These are phyloP conservation scores for Microdon myrmicae DNA, from an alignment of 2,888 invertebrate species.

Conservation along the genomic window DNA sequence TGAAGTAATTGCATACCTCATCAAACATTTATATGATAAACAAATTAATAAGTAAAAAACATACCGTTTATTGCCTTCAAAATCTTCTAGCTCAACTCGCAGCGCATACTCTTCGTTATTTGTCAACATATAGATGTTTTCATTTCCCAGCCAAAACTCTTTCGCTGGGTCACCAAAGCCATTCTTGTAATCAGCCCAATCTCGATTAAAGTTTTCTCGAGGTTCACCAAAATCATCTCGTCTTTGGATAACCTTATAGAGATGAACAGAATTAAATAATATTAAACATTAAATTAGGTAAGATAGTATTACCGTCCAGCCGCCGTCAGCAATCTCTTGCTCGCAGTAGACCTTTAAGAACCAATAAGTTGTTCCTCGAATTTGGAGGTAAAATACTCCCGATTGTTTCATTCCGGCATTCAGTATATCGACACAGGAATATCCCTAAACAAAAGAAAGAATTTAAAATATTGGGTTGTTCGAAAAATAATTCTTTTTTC, in stretches of 20 bases:
- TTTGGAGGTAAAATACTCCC: constrained; percentile 89
- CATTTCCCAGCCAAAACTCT: constrained; percentile 93
- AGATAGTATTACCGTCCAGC: constrained; percentile 85
- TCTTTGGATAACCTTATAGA: constrained; percentile 83
- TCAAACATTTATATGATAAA: not conserved
- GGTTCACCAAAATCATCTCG: constrained; percentile 89
- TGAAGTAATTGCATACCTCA: no score
- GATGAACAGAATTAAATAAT: constrained; percentile 36
- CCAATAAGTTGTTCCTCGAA: constrained; percentile 92
- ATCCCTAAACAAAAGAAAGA: constrained; percentile 74
- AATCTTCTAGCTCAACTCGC: constrained; percentile 89
- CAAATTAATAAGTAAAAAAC: constrained; percentile 3
- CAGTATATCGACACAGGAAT: constrained; percentile 85
- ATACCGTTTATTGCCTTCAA: constrained; percentile 90
- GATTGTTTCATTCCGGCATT: constrained; percentile 88
- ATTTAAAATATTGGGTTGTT: not conserved
- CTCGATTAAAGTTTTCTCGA: constrained; percentile 89
- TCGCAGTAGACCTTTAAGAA: constrained; percentile 92
- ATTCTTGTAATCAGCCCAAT: constrained; percentile 93
- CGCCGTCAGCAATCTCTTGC: constrained; percentile 88
- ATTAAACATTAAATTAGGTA: not conserved
- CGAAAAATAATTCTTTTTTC: not conserved
- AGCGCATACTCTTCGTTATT: constrained; percentile 91
- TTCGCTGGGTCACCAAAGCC: constrained; percentile 91
- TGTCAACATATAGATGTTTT: constrained; percentile 92